A percentile compares a stretch with the other conserved stretches of the same genome.
Conservation (phyloP, 37 sponge, comb jelly and placozoan genomes). For the Spongia lamella region DNA sequence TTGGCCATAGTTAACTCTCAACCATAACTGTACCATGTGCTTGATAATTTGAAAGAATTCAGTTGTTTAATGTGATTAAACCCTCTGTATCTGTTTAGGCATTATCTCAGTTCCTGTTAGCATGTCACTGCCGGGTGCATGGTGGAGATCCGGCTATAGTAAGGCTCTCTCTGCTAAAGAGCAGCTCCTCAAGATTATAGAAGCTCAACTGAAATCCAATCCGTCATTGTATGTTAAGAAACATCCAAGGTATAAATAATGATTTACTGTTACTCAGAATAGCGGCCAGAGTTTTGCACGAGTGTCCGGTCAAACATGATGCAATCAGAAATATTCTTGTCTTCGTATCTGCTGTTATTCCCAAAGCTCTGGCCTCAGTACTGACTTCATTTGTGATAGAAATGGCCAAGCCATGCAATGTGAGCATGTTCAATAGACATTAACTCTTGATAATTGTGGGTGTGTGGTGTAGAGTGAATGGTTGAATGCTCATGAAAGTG, state of each 20-base stretch:
- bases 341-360: conserved; percentile 87
- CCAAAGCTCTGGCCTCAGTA: conserved; percentile 84
- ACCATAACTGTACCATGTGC: too few species aligned
- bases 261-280: conserved; percentile 27
- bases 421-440: conserved; percentile 7
- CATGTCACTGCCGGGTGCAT: conserved; percentile 43
- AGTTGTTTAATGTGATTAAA: too few species aligned
- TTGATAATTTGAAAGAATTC: too few species aligned
- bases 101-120: conserved; percentile 81
- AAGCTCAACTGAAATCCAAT: conserved; percentile 12
- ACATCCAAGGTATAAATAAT: background rate
- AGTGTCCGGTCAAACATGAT: conserved; percentile 17
- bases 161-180: conserved; percentile 78
- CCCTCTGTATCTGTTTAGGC: too few species aligned
- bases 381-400: conserved; percentile 76
- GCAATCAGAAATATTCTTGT: conserved; percentile 60
- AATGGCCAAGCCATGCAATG: conserved; percentile 60
- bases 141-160: conserved; percentile 64
- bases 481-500: conserved; percentile 26
- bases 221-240: conserved; percentile 44
- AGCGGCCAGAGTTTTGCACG: conserved; percentile 24
- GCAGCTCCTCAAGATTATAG: conserved; percentile 28
- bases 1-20: too few species aligned
- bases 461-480: conserved; percentile 21
- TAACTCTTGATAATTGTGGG: too few species aligned